phyloP scores from a whole-genome alignment of 2,888 invertebrate species.

The Lithodes maja region DNA sequence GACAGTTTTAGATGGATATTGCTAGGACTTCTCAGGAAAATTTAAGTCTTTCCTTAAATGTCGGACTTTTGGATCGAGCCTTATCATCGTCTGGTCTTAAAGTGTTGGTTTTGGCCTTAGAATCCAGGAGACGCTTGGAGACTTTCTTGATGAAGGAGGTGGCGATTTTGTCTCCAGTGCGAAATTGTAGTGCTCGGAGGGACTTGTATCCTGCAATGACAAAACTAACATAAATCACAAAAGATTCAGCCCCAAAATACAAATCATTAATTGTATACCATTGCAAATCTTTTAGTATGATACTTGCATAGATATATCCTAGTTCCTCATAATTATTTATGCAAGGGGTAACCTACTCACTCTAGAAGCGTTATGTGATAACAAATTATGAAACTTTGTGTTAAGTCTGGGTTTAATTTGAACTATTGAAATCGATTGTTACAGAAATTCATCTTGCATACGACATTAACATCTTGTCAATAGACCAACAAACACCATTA shows the following conservation, averaged over 20 bases:
- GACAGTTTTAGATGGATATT: background rate
- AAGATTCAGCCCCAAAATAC: no score
- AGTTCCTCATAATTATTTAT: no score
- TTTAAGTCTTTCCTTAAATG: constrained; percentile 57
- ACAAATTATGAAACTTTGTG: no score
- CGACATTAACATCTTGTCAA: no score
- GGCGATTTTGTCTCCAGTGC: constrained; percentile 54
- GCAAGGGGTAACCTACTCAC: no score
- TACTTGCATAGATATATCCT: background rate
- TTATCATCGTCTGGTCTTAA: constrained; percentile 55
- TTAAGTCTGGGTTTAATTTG: no score
- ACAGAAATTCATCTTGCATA: no score
- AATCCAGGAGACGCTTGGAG: constrained; percentile 43
- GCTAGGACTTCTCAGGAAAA: constrained; percentile 24
- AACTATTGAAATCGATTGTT: no score
- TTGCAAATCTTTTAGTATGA: background rate
- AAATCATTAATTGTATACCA: background rate
- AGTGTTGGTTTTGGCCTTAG: constrained; percentile 21
- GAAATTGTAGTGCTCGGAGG: constrained; percentile 51
- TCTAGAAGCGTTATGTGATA: no score
- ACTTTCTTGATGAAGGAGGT: constrained; percentile 66
- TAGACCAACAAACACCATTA: no score
- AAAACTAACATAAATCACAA: background rate
- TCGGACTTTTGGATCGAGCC: constrained; percentile 50
- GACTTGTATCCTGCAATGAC: constrained; percentile 63